Conservation (phyloP, 2,113 vertebrate species). For the Lipophrys pholis region DNA sequence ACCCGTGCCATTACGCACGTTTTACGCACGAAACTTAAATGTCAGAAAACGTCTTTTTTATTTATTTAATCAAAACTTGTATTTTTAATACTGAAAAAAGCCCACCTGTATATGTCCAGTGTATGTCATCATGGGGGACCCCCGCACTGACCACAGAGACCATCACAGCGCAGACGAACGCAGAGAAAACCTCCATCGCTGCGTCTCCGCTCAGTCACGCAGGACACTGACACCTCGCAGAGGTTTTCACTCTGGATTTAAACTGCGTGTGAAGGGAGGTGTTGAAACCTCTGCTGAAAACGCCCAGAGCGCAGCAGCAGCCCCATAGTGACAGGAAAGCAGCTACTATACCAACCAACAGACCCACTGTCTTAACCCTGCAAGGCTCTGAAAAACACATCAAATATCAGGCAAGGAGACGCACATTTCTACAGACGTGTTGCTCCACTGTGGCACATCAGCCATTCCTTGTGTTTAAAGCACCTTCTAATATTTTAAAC, state of each 20-base stretch:
- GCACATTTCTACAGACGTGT: too few relatives aligned
- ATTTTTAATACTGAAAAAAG: too few relatives aligned
- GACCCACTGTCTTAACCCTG: not conserved
- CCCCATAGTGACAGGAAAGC: not conserved
- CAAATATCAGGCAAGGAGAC: too few relatives aligned
- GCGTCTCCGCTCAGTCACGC: constrained; percentile 7
- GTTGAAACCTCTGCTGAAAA: constrained; percentile 49
- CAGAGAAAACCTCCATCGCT: constrained; percentile 68
- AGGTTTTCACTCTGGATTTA: constrained; percentile 38
- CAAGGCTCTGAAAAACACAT: not conserved
- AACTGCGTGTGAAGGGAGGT: constrained; percentile 51
- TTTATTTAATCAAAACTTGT: not conserved
- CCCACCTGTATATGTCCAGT: constrained; percentile 85
- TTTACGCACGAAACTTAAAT: constrained; percentile 25
- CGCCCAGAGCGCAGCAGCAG: constrained; percentile 58
- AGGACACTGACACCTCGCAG: constrained; percentile 29
- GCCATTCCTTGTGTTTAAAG: not conserved
- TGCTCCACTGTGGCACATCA: not conserved
- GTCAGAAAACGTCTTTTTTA: not conserved
- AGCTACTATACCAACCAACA: not conserved
- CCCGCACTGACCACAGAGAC: constrained; percentile 51
- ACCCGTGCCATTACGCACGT: not conserved
- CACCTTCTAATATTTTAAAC: not conserved
- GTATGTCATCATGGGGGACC: constrained; percentile 66
- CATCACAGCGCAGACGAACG: constrained; percentile 52